Percentiles rank a stretch among this genome's conserved stretches.
Evolutionary conservation across 2,888 invertebrate species (phyloP).

Genomic region (Drosophila quinaria): DNA sequence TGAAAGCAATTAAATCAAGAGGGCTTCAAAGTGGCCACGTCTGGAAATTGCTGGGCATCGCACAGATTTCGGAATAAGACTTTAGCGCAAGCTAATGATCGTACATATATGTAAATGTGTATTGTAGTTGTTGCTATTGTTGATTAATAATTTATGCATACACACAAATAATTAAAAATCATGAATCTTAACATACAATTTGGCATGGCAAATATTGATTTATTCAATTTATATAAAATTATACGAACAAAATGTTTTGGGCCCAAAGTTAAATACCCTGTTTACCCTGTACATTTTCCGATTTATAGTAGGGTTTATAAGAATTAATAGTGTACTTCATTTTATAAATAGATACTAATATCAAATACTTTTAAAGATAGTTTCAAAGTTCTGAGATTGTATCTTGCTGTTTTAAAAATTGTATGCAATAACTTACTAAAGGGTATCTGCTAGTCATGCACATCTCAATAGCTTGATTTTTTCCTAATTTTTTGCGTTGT

Average conservation of each 20-base stretch:
- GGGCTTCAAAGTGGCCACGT: constrained; percentile 50
- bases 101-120: background rate
- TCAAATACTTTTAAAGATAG: background rate
- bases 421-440: background rate
- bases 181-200: constrained; percentile 54
- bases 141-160: constrained; percentile 63
- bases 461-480: background rate
- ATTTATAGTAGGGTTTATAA: background rate
- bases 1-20: constrained; percentile 78
- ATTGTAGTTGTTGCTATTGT: constrained; percentile 14
- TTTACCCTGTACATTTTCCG: constrained; percentile 24
- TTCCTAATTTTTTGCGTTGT: constrained; percentile 36
- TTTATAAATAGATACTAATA: background rate
- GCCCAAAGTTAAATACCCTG: constrained; percentile 12
- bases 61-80: constrained; percentile 19
- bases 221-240: constrained; percentile 51
- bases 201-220: constrained; percentile 67
- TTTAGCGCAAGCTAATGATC: constrained; percentile 50
- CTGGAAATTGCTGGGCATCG: constrained; percentile 26
- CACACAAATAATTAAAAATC: constrained; percentile 52
- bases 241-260: constrained; percentile 23
- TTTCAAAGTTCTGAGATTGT: background rate
- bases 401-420: background rate
- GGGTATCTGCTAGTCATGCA: constrained; percentile 10
- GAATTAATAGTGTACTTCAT: background rate